Evolutionary conservation across 2,797 vertebrate genomes (phyloP), one percentile per base, ranked within the genome.

Genomic region (Babyrousa celebensis): DNA sequence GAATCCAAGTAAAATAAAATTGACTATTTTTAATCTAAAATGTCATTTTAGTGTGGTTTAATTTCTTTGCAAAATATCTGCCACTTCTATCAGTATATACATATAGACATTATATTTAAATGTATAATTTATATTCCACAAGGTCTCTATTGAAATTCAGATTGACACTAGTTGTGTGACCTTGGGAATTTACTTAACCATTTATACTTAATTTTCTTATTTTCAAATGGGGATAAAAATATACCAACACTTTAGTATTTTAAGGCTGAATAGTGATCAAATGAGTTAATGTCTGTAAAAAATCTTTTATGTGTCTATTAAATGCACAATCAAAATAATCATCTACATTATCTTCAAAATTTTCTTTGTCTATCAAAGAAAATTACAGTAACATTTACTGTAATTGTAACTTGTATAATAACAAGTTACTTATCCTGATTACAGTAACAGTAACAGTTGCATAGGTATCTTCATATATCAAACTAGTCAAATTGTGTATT

Each of bases 1-100:
- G 95, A 87, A 87, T 67, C 48, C 12, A 89, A 92, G 56, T 89
- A 95, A 95, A 97, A 89, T 84, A 89, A 96, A 95, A 89, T 62
- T 23, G 58, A 16, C 16, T n/a, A 78, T 21, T 91, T 95, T 87
- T 48, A 87, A 89, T 82, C 86, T 88, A 79, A 95, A 89, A 92
- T 88, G 36, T 63, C 72, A 60, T 71, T 56, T 68, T 71, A 71
- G 84, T 79, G 20, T 91, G n/a, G 63, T 85, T 94, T 74, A 85
- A 43, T 65, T 85, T 94, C 78, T 95, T 84, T 71, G 27, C 36
- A 75, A 91, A 92, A 92, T 52, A 90, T 36, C 36, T 36, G 36
- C 36, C 36, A 36, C 36, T 48, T 48, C 6, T 7, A 71, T 92
- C 6, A 80, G 43, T 72, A 74, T 40, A 52, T n/a, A 56, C 40